phyloP scores from a whole-genome alignment of 2,888 invertebrate genomes.

The Anoncus sp. region DNA sequence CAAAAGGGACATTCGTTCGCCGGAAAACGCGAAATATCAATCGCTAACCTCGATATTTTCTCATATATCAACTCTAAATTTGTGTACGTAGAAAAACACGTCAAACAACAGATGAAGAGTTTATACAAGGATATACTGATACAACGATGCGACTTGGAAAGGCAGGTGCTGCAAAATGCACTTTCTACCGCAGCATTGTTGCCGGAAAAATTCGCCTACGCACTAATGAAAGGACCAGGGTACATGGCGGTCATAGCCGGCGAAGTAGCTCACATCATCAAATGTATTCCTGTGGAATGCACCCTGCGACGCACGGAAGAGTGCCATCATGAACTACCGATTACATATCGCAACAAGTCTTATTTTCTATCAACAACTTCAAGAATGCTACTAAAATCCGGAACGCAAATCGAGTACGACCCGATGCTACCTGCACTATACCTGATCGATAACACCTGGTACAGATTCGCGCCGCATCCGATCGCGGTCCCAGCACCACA shows the following conservation, averaged over 20 bases:
- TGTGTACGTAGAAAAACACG: neutral
- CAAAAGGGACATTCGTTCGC: neutral
- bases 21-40: neutral
- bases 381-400: conserved; percentile 6
- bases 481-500: conserved; percentile 9
- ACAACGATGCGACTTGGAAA: conserved; percentile 68
- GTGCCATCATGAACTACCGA: neutral
- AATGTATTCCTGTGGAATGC: conserved; percentile 62
- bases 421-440: conserved; percentile 5
- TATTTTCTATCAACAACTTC: conserved; percentile 1
- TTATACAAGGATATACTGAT: neutral
- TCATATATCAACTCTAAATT: neutral
- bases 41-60: neutral
- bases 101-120: neutral
- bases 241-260: conserved; percentile 69
- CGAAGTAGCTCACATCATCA: conserved; percentile 69
- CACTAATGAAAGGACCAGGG: conserved; percentile 69
- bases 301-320: neutral
- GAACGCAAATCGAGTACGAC: conserved; percentile 14
- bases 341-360: neutral
- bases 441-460: conserved; percentile 7
- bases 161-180: conserved; percentile 70
- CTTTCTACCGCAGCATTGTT: conserved; percentile 63
- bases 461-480: conserved; percentile 15
- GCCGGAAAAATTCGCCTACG: conserved; percentile 70